Percentiles rank a stretch among this genome's conserved stretches.
phyloP scores from a whole-genome alignment of 2,797 vertebrate genomes.

The Chloroceryle amazona region DNA sequence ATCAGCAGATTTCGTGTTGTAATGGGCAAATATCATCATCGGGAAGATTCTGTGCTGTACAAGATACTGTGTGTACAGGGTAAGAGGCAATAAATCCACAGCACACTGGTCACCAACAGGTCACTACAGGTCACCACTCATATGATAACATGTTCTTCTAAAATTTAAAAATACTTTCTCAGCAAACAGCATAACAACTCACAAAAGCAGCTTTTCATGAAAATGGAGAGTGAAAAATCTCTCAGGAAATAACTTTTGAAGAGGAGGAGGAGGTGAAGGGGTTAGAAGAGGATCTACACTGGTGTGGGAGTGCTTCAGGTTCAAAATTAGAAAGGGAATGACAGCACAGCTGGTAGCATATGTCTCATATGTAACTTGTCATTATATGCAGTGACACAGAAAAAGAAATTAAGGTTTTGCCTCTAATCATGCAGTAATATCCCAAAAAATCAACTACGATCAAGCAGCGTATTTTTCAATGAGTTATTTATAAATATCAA shows the following conservation, averaged over 20 bases:
- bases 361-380: constrained; percentile 44
- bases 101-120: background rate
- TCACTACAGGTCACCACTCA: background rate
- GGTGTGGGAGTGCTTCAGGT: constrained; percentile 32
- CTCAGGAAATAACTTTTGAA: constrained; percentile 28
- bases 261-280: constrained; percentile 17
- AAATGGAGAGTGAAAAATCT: background rate
- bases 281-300: constrained; percentile 29
- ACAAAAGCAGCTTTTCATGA: background rate
- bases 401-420: constrained; percentile 60
- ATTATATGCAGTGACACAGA: constrained; percentile 50
- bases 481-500: background rate
- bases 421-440: constrained; percentile 43
- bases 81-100: background rate
- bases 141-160: background rate
- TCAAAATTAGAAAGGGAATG: constrained; percentile 71
- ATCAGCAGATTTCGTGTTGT: background rate
- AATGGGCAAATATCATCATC: background rate
- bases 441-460: background rate
- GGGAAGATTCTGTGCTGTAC: background rate
- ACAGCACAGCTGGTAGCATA: constrained; percentile 63
- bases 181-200: background rate
- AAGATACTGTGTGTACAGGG: background rate
- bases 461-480: background rate
- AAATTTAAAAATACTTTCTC: constrained; percentile 39